A percentile compares a stretch with the other conserved stretches of the same genome.
Conservation (phyloP, 1,140 invertebrate genomes). For the Drosophila repleta region DNA sequence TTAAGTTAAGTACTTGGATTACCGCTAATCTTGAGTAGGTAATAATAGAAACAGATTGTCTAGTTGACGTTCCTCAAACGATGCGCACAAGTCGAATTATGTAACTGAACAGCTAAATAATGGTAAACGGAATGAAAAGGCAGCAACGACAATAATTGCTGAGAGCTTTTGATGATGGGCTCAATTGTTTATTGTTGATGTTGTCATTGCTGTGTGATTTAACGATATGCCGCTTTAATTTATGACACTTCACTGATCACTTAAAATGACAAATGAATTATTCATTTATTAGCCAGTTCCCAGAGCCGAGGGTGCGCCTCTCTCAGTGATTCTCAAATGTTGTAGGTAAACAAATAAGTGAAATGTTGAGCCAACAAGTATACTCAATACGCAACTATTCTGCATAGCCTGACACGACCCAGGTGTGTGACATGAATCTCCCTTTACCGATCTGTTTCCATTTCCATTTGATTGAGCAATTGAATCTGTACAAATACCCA, state of each 20-base stretch:
- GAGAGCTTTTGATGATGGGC: constrained; percentile 19
- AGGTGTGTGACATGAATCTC: not conserved
- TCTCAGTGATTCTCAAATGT: constrained; percentile 10
- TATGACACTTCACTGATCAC: constrained; percentile 32
- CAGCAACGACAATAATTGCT: constrained; percentile 16
- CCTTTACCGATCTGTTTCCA: constrained; percentile 22
- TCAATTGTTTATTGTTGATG: constrained; percentile 37
- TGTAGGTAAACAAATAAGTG: not conserved
- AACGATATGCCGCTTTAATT: constrained; percentile 27
- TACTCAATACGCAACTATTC: too few species aligned
- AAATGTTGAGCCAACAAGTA: not conserved
- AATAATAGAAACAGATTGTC: constrained; percentile 21
- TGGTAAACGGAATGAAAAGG: constrained; percentile 7
- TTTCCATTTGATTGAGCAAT: constrained; percentile 34
- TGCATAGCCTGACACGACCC: not conserved
- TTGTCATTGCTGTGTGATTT: not conserved
- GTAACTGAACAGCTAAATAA: constrained; percentile 34
- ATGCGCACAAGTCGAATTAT: constrained; percentile 49
- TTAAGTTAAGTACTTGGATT: too few species aligned
- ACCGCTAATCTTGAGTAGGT: constrained; percentile 33
- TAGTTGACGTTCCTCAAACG: constrained; percentile 22
- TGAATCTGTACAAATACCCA: constrained; percentile 2
- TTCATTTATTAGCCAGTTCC: constrained; percentile 2
- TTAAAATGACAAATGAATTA: constrained; percentile 17
- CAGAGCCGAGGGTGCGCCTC: not conserved